Evolutionary conservation across 2,797 vertebrate species (phyloP), one percentile per base, ranked within the genome.

Genomic region (Coendou prehensilis): DNA sequence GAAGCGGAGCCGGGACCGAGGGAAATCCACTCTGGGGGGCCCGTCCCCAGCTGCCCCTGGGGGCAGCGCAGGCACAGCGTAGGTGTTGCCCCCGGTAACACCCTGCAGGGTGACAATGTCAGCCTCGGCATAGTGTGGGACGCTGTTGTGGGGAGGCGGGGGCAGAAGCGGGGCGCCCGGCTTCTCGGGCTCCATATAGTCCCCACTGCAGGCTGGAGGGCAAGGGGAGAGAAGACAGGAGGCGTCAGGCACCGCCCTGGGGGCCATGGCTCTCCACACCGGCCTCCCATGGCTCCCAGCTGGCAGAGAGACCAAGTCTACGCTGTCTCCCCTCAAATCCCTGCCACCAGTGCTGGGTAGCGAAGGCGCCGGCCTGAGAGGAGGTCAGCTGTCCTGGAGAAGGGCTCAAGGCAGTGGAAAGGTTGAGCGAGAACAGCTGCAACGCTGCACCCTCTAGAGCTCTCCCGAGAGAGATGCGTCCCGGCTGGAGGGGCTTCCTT

Each of bases 81-180:
- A 99, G 17, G 99, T 99, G 98, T 99, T 99, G 98, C 99, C 99
- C 14, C 99, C 99, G 0, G 99, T 99, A 95, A 99, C 99, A 0
- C 99, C 99, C 96, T 99, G 99, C 96, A 99, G 98, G 96, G 99
- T 99, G 64, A 99, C 99, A 45, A 99, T 99, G 97, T 99, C 99
- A 0, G 99, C 99, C 98, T 99, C 99, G 0, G 99, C 99, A 2
- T 99, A 99, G 67, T 99, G 99, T 7, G 99, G 99, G 23, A 99
- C 99, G 9, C 99, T 99, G 94, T 97, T 98, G 78, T 98, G 98
- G 95, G 99, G 95, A 54, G 98, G 97, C 6, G 97, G 97, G 59
- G 99, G 99, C 22, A 98, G 79, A 1, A 98, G 98, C 2, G 98
- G 98, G 79, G 98, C 98, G 0, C 37, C 89, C 0, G 98, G 96